These are phyloP conservation scores for Chloebia gouldiae DNA, from an alignment of 2,113 vertebrate genomes.

Conservation along the genomic window DNA sequence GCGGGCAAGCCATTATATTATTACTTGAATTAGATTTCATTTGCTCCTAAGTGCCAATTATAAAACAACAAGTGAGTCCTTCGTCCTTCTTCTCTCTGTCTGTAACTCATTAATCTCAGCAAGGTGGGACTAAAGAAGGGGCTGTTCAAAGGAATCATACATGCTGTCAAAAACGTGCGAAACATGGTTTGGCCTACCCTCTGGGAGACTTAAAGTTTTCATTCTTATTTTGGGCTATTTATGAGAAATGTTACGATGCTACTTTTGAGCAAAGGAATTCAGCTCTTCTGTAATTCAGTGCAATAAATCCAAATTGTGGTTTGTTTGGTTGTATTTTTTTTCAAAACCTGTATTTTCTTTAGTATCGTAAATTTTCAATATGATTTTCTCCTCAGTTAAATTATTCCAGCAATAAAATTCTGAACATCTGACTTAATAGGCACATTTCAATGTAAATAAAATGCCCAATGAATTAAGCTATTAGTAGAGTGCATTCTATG, in stretches of 20 bases:
- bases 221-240: neutral
- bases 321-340: neutral
- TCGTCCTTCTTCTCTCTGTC: neutral
- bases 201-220: neutral
- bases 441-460: neutral
- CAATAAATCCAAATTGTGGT: neutral
- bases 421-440: neutral
- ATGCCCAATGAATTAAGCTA: neutral
- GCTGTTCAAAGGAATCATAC: neutral
- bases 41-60: neutral
- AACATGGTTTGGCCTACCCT: neutral
- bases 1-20: neutral
- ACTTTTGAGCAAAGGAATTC: neutral
- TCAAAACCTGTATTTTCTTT: neutral
- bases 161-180: neutral
- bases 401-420: neutral
- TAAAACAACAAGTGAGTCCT: neutral
- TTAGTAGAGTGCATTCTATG: neutral
- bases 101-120: neutral
- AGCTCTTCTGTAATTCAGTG: neutral
- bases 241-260: neutral
- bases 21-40: neutral
- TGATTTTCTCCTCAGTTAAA: neutral
- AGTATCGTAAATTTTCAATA: neutral
- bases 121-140: neutral